A percentile compares a stretch with the other conserved stretches of the same genome.
phyloP scores from a whole-genome alignment of 2,113 vertebrate genomes.

The Anolis sagrei region DNA sequence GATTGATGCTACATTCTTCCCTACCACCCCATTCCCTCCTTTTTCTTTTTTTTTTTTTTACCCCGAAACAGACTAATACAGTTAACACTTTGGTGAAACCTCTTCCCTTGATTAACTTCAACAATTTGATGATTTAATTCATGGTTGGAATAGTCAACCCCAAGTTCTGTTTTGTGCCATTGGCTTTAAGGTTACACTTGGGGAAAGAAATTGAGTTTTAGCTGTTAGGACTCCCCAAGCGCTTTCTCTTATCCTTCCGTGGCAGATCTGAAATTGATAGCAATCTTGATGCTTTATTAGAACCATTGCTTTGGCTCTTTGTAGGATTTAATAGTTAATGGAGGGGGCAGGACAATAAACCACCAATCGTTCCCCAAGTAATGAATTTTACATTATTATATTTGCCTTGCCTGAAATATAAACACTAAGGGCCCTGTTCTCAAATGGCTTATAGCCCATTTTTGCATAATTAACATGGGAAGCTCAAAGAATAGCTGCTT shows the following conservation, averaged over 20 bases:
- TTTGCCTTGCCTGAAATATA: conserved; percentile 70
- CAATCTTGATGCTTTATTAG: conserved; percentile 13
- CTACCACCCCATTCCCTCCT: too few relatives aligned
- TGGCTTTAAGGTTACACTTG: conserved; percentile 11
- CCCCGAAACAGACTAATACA: too few relatives aligned
- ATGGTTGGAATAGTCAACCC: too few relatives aligned
- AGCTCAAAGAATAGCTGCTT: conserved; percentile 55
- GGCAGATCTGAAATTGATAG: conserved; percentile 28
- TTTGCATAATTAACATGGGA: conserved; percentile 70
- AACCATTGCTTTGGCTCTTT: conserved; percentile 26
- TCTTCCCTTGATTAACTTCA: too few relatives aligned
- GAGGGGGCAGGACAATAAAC: conserved; percentile 34
- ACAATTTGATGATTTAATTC: too few relatives aligned
- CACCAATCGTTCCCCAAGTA: conserved; percentile 56
- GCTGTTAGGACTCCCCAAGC: background rate
- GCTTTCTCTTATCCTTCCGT: conserved; percentile 19
- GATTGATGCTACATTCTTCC: too few relatives aligned
- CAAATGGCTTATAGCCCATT: conserved; percentile 62
- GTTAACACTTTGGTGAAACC: too few relatives aligned
- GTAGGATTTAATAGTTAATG: conserved; percentile 58
- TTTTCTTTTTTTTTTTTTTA: too few relatives aligned
- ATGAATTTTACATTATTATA: conserved; percentile 68
- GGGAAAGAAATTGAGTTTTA: background rate
- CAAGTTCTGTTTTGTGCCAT: background rate
- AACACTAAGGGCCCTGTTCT: conserved; percentile 64